phyloP scores from a whole-genome alignment of 1,140 invertebrate species.

The Drosophila burlai region DNA sequence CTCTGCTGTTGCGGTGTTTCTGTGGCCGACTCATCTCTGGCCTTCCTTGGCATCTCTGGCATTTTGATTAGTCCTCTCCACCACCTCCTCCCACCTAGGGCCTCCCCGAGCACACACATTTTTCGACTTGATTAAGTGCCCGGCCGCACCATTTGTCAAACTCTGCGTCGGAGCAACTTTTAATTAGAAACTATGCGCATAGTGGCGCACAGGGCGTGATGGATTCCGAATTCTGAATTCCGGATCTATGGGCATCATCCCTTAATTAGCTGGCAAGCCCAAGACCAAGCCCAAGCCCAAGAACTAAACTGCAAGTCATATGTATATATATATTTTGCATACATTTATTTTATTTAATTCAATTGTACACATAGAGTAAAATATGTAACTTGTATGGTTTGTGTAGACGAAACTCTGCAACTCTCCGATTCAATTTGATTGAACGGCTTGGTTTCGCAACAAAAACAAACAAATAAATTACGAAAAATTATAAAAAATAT shows the following conservation, averaged over 20 bases:
- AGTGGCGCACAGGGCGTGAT: conserved; percentile 30
- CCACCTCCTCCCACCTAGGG: not conserved
- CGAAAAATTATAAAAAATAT: not conserved
- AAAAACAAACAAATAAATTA: not conserved
- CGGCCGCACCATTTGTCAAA: conserved; percentile 54
- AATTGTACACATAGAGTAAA: conserved; percentile 53
- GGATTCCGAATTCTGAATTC: conserved; percentile 1
- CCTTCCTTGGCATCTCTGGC: conserved; percentile 8
- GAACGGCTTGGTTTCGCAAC: conserved; percentile 15
- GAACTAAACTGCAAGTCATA: not conserved
- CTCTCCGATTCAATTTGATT: conserved; percentile 60
- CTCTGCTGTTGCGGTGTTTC: too few relatives aligned
- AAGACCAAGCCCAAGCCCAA: not conserved
- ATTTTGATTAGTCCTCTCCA: conserved; percentile 31
- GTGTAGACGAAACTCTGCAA: not conserved
- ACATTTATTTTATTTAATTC: conserved; percentile 17
- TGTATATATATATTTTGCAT: not conserved
- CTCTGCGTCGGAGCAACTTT: conserved; percentile 44
- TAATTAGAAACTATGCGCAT: conserved; percentile 65
- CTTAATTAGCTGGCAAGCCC: conserved; percentile 34
- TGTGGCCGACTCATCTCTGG: not conserved
- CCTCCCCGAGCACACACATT: conserved; percentile 3
- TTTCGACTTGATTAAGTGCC: conserved; percentile 49
- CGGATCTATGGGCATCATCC: not conserved
- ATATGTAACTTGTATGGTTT: conserved; percentile 20